Evolutionary conservation across 1,140 invertebrate species (phyloP).

Genomic region (Anoplolepis gracilipes): DNA sequence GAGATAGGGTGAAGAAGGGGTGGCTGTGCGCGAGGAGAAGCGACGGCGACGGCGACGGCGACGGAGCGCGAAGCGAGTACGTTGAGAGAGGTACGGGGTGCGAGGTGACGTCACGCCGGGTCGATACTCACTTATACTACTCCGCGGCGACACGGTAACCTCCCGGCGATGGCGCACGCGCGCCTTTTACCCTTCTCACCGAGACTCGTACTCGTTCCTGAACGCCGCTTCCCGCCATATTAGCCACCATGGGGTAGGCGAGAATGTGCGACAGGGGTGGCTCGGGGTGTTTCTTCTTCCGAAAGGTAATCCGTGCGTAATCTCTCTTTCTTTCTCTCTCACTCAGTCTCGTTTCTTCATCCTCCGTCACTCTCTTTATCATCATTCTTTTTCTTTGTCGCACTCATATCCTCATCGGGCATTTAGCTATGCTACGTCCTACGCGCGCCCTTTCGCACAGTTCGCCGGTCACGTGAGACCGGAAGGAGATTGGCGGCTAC

Average conservation of each 20-base stretch:
- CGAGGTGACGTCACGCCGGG: slow-evolving; percentile 81
- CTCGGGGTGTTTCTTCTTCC: slow-evolving; percentile 89
- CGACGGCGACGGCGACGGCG: no score
- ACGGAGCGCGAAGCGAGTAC: slow-evolving; percentile 50
- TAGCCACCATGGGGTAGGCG: slow-evolving; percentile 83
- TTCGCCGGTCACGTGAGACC: slow-evolving; percentile 46
- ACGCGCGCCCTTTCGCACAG: slow-evolving; percentile 50
- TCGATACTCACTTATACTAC: slow-evolving; percentile 82
- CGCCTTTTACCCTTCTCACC: slow-evolving; percentile 69
- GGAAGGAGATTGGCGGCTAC: background rate
- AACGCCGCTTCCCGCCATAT: slow-evolving; percentile 85
- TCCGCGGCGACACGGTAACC: slow-evolving; percentile 58
- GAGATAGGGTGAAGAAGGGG: slow-evolving; percentile 7
- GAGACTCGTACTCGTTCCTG: slow-evolving; percentile 75
- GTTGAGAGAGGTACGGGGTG: slow-evolving; percentile 50
- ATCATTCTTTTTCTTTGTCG: slow-evolving; percentile 35
- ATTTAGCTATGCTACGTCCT: slow-evolving; percentile 31
- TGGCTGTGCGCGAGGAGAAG: no score
- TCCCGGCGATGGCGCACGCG: slow-evolving; percentile 74
- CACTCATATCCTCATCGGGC: slow-evolving; percentile 42
- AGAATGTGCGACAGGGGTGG: slow-evolving; percentile 89
- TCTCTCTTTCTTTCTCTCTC: slow-evolving; percentile 15
- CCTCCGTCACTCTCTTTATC: slow-evolving; percentile 9
- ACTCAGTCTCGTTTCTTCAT: slow-evolving; percentile 14
- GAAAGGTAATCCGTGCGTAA: slow-evolving; percentile 86